Percentiles rank a stretch among this genome's conserved stretches.
phyloP scores from a whole-genome alignment of 2,113 vertebrate genomes.

The Zosterops japonicus region DNA sequence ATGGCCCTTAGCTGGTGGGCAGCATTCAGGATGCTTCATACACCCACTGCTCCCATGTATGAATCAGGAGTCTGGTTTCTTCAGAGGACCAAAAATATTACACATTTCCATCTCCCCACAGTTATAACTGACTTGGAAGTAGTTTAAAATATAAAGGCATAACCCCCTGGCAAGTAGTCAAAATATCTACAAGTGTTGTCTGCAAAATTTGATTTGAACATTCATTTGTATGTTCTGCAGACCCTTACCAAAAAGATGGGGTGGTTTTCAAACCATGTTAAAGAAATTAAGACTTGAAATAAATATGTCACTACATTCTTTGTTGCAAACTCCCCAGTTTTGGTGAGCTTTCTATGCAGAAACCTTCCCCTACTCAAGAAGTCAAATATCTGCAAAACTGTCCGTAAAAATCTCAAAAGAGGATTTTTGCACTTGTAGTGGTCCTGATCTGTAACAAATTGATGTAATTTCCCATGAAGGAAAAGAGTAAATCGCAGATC shows the following conservation, averaged over 20 bases:
- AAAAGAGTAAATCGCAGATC: not conserved
- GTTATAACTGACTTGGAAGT: not conserved
- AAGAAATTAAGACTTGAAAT: not conserved
- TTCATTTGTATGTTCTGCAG: not conserved
- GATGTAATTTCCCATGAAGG: not conserved
- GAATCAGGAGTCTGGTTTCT: not conserved
- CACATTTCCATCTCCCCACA: not conserved
- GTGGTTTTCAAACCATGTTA: not conserved
- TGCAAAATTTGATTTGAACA: not conserved
- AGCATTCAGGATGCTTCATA: not conserved
- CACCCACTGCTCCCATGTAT: not conserved
- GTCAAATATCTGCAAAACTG: not conserved
- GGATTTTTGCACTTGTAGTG: not conserved
- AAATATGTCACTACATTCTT: not conserved
- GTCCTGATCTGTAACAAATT: not conserved
- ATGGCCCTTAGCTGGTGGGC: not conserved
- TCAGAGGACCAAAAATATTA: not conserved
- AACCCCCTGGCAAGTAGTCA: not conserved
- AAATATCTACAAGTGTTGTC: not conserved
- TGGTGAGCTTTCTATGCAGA: not conserved
- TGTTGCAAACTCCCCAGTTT: not conserved
- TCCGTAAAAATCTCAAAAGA: not conserved
- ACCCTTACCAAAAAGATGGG: not conserved
- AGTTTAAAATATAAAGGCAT: not conserved
- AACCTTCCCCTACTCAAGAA: not conserved